These are phyloP conservation scores for Pantherophis vulpinus DNA, from an alignment of 2,797 vertebrate genomes.

Conservation along the genomic window DNA sequence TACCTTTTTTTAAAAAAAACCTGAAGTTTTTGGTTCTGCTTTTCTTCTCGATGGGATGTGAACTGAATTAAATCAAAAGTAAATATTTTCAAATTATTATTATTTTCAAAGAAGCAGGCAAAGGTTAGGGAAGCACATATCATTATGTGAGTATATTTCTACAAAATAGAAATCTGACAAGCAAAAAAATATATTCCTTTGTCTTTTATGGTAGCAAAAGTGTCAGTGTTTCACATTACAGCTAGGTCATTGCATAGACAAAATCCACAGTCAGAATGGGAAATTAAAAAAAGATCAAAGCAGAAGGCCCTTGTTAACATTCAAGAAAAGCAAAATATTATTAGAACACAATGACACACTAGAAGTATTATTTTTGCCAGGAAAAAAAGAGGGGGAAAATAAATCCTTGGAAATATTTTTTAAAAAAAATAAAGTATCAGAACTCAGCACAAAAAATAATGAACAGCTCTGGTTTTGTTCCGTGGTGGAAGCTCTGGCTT, in stretches of 20 bases:
- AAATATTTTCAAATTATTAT: background rate
- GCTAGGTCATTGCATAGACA: background rate
- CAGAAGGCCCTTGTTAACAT: background rate
- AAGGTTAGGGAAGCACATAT: background rate
- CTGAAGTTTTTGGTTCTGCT: background rate
- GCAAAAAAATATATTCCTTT: background rate
- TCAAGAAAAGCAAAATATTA: background rate
- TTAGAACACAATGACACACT: conserved; percentile 8
- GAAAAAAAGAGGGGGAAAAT: background rate
- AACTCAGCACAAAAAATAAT: conserved; percentile 7
- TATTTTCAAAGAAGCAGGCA: background rate
- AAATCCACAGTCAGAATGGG: background rate
- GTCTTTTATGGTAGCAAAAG: background rate
- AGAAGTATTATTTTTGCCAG: conserved; percentile 19
- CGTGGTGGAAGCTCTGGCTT: background rate
- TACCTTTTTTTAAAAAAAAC: background rate
- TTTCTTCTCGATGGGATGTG: background rate
- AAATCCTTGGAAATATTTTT: conserved; percentile 40
- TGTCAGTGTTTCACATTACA: background rate
- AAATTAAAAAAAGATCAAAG: background rate
- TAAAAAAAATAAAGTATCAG: background rate
- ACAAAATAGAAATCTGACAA: background rate
- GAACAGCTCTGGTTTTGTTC: background rate
- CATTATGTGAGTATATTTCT: background rate
- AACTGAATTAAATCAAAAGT: background rate